Percentiles rank a stretch among this genome's conserved stretches.
phyloP scores from a whole-genome alignment of 2,888 invertebrate species.

The Megamerina dolium region DNA sequence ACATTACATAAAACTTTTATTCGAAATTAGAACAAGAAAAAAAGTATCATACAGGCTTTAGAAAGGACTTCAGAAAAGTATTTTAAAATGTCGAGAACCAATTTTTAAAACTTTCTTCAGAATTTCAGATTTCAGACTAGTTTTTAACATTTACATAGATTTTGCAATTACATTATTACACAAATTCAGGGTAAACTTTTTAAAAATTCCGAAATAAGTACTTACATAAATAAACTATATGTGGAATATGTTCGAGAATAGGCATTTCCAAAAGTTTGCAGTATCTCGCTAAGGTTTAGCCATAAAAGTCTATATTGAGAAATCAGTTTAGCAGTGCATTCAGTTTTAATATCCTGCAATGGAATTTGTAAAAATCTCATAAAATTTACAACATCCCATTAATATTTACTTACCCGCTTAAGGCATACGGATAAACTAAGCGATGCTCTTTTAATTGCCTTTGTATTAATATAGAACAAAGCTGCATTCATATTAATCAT shows the following conservation, averaged over 20 bases:
- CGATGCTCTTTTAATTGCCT: constrained; percentile 59
- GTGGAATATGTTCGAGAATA: constrained; percentile 64
- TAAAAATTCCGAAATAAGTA: constrained; percentile 4
- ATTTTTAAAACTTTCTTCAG: too few relatives aligned
- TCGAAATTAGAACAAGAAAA: too few relatives aligned
- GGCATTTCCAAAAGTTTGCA: constrained; percentile 61
- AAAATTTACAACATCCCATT: not conserved
- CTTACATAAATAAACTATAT: constrained; percentile 47
- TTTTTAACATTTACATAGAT: too few relatives aligned
- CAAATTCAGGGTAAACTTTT: too few relatives aligned
- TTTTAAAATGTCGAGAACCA: too few relatives aligned
- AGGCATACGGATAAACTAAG: constrained; percentile 54
- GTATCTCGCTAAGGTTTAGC: constrained; percentile 61
- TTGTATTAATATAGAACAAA: constrained; percentile 63
- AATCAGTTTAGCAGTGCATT: constrained; percentile 55
- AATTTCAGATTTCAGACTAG: too few relatives aligned
- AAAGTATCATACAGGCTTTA: too few relatives aligned
- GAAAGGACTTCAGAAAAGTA: too few relatives aligned
- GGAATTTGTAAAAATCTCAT: not conserved
- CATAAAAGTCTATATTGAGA: constrained; percentile 59
- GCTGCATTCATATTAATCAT: constrained; percentile 70
- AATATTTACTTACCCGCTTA: constrained; percentile 44
- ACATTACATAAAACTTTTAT: too few relatives aligned
- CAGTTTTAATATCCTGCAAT: constrained; percentile 54
- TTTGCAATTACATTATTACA: too few relatives aligned